phyloP scores from a whole-genome alignment of 1,140 invertebrate species.

The Euborellia annulipes region DNA sequence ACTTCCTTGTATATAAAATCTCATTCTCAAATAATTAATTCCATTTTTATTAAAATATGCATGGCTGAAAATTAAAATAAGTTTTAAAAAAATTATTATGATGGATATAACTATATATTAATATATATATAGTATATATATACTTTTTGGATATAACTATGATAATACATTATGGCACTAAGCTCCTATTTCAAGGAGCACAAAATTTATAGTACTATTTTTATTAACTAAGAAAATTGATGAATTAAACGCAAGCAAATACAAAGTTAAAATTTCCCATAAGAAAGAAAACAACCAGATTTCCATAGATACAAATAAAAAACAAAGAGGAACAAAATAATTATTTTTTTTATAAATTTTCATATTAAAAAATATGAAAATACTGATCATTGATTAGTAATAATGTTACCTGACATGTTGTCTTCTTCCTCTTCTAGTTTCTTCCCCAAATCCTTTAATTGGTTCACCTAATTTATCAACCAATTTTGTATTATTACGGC shows the following conservation, averaged over 20 bases:
- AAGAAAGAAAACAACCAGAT: no score
- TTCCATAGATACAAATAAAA: no score
- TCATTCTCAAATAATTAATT: slow-evolving; percentile 63
- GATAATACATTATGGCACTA: no score
- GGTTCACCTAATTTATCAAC: slow-evolving; percentile 63
- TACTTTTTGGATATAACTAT: neutral
- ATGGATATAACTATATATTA: neutral
- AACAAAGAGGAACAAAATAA: no score
- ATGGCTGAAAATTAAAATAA: slow-evolving; percentile 45
- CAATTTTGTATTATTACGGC: slow-evolving; percentile 49
- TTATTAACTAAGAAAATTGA: no score
- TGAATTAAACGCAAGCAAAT: no score
- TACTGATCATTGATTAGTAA: no score
- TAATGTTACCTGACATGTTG: slow-evolving; percentile 45
- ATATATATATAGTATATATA: neutral
- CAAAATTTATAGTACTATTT: no score
- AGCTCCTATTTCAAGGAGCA: no score
- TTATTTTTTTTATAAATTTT: no score
- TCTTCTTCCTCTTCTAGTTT: slow-evolving; percentile 56
- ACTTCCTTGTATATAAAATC: slow-evolving; percentile 75
- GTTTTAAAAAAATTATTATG: neutral
- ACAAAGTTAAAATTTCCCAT: no score
- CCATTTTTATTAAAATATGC: slow-evolving; percentile 55
- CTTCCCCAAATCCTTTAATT: slow-evolving; percentile 78
- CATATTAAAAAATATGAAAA: no score